These are phyloP conservation scores for Lophius americanus DNA, from an alignment of 2,797 vertebrate genomes.

Conservation along the genomic window DNA sequence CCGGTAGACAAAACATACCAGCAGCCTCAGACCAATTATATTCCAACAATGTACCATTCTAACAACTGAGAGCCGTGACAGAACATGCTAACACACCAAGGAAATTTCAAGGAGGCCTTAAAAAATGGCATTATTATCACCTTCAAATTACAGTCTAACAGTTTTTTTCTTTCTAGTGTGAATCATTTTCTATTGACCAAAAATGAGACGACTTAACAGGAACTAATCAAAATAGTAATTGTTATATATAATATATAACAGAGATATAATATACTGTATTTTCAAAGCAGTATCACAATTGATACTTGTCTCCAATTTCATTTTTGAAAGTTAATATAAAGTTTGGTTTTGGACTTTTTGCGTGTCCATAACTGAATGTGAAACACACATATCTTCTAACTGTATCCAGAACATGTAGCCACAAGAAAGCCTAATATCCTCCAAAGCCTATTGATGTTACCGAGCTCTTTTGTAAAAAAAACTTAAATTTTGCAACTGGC, in stretches of 20 bases:
- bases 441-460: not conserved
- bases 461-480: constrained; percentile 1
- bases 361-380: not conserved
- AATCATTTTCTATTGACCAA: constrained; percentile 6
- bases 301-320: too few species aligned
- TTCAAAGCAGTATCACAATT: too few species aligned
- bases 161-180: too few species aligned
- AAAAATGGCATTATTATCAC: constrained; percentile 10
- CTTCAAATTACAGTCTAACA: not conserved
- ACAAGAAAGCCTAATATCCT: constrained; percentile 15
- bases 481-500: not conserved
- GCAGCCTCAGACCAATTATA: constrained; percentile 36
- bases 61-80: constrained; percentile 15
- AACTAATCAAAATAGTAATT: too few species aligned
- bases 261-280: too few species aligned
- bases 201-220: not conserved
- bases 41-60: constrained; percentile 40
- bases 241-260: too few species aligned
- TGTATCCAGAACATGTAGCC: not conserved
- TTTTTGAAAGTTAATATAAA: not conserved
- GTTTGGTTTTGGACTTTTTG: constrained; percentile 5
- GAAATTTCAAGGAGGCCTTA: not conserved
- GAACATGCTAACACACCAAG: constrained; percentile 9
- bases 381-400: constrained; percentile 23
- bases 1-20: constrained; percentile 65